Base-by-base conservation (phyloP, 2,797 vertebrate species). In the Anguilla megastoma region DNA sequence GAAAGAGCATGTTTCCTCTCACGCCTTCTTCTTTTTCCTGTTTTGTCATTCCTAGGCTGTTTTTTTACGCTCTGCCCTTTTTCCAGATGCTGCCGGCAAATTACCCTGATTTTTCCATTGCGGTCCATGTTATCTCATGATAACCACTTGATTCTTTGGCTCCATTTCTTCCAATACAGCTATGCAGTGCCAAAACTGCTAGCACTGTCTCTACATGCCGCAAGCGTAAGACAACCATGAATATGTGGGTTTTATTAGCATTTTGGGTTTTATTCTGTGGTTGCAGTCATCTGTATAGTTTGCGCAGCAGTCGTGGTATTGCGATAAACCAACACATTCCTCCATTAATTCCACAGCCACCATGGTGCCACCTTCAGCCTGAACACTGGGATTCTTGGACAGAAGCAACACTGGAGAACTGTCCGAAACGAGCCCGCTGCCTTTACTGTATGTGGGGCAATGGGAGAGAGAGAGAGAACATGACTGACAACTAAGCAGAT, bases 31-130 rank as follows among this genome's bases (percentile, higher is more conserved):
- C 33, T 48, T 66, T 41, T 83, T 86, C 88, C 76, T 88, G 74
- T 79, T 88, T 79, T 63, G 88, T 88, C 88, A 86, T 60, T 86
- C 85, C 85, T 36, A 50, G 79, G 74, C 50, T 66, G 74, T 86
- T 69, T 54, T 66, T 60, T 86, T 58, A 66, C 48, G 79, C 80
- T 88, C 87, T 30, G 84, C 84, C 79, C 79, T 48, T 36, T 88
- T 88, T 24, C 71, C 74, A 79, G 24, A 88, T 58, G 48, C 52
- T 54, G 21, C 2, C 45, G 24, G 45, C 74, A 79, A 33, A 50
- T 82, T 82, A n/a, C 76, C 6, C 76, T 4, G 76, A 80, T 82
- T 82, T 88, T 83, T 83, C 85, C 79, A 48, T 86, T 54, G 82
- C 50, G 48, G n/a, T 86, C 86, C 84, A 33, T 74, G 80, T 45